Conservation (phyloP, 2,113 vertebrate genomes). For the Zeus faber region DNA sequence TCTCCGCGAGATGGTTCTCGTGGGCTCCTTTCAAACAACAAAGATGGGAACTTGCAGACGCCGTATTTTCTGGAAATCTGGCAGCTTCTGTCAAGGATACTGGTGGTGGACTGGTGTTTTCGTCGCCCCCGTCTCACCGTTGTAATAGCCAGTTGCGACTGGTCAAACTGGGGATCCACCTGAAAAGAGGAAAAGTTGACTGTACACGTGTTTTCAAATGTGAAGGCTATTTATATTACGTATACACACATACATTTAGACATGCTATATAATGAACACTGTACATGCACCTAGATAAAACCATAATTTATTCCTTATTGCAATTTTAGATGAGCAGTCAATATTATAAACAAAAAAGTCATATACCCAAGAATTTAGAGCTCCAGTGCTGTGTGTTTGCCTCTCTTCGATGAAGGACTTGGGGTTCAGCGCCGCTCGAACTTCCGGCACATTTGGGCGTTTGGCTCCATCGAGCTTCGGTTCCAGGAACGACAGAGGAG, state of each 20-base stretch:
- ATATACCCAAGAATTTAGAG: conserved; percentile 60
- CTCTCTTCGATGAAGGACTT: conserved; percentile 70
- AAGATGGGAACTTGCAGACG: conserved; percentile 73
- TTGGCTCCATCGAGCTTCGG: conserved; percentile 70
- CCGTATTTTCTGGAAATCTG: conserved; percentile 55
- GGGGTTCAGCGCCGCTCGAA: conserved; percentile 66
- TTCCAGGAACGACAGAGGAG: conserved; percentile 81
- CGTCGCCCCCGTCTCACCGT: conserved; percentile 34
- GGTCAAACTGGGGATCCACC: conserved; percentile 86
- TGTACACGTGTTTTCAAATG: not conserved
- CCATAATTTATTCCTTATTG: not conserved
- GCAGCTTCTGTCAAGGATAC: conserved; percentile 38
- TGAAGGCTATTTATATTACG: too few species aligned
- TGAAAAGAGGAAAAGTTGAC: conserved; percentile 35
- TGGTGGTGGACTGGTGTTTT: conserved; percentile 32
- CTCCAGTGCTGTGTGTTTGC: conserved; percentile 32
- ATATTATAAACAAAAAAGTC: not conserved
- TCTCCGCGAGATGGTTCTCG: conserved; percentile 23
- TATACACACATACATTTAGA: not conserved
- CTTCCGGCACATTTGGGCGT: conserved; percentile 58
- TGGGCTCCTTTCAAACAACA: conserved; percentile 69
- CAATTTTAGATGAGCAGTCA: not conserved
- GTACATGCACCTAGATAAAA: not conserved
- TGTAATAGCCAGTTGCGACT: conserved; percentile 23
- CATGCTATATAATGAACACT: too few species aligned